A percentile compares a stretch with the other conserved stretches of the same genome.
Evolutionary conservation across 53 echinoderm and acorn worm genomes (phyloP).

Genomic region (Echinometra lucunter): DNA sequence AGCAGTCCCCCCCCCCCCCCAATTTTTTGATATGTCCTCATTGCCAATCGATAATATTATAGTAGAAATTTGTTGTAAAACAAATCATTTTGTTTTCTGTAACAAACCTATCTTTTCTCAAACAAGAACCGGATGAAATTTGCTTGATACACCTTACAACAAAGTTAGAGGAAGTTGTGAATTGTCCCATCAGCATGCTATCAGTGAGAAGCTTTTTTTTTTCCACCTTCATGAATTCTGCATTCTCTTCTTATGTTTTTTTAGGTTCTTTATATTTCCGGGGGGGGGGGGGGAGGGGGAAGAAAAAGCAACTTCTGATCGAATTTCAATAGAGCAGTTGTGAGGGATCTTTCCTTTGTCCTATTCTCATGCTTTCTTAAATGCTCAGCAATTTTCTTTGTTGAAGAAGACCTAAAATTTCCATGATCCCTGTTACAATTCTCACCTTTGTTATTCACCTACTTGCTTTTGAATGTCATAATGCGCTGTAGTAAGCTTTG

Average conservation of each 20-base stretch:
- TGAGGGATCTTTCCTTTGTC: neutral
- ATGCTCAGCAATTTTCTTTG: neutral
- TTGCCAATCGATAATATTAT: no score
- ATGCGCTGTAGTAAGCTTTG: neutral
- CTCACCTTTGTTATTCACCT: constrained; percentile 1
- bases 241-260: neutral
- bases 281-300: neutral
- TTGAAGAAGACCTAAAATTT: neutral
- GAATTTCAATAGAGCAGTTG: neutral
- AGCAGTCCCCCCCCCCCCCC: no score
- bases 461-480: neutral
- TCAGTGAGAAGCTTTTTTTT: neutral
- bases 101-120: no score
- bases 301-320: neutral
- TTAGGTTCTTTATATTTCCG: neutral
- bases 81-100: no score
- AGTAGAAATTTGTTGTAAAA: no score
- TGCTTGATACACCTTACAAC: neutral
- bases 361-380: neutral
- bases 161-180: constrained; percentile 35
- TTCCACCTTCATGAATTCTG: neutral
- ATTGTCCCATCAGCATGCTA: neutral
- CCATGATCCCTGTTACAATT: constrained; percentile 40
- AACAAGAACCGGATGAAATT: neutral
- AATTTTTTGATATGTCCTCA: no score